Percentiles rank a stretch among this genome's conserved stretches.
These are phyloP conservation scores for Himantopus leucocephalus DNA, from an alignment of 2,113 vertebrate species.

Conservation along the genomic window DNA sequence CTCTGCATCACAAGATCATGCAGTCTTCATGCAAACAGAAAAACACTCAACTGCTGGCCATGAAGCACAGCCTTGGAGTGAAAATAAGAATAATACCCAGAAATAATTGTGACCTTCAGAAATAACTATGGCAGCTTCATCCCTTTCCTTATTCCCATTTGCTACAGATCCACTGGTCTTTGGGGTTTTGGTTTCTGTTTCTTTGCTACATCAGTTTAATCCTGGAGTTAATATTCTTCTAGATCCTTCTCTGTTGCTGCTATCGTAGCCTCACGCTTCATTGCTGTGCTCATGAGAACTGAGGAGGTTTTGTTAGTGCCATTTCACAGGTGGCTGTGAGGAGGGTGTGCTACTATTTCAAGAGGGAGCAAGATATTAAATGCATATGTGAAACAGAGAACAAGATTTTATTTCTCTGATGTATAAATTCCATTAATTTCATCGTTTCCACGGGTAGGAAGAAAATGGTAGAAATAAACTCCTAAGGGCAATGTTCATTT, in stretches of 20 bases:
- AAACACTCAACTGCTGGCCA: not conserved
- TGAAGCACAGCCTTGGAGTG: not conserved
- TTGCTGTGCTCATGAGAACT: not conserved
- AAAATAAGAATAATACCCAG: not conserved
- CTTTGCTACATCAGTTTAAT: not conserved
- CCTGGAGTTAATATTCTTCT: not conserved
- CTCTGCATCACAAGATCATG: not conserved
- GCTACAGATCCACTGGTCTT: not conserved
- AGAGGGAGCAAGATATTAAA: not conserved
- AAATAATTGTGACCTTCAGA: not conserved
- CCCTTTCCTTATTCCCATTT: not conserved
- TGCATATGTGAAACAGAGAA: not conserved
- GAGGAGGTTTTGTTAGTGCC: not conserved
- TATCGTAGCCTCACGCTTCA: fast-evolving
- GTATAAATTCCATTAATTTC: not conserved
- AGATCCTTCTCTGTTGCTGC: not conserved
- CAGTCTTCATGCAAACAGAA: not conserved
- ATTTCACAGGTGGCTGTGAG: not conserved
- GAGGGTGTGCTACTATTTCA: not conserved
- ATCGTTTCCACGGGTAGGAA: not conserved
- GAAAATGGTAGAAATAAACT: not conserved
- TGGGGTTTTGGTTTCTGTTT: not conserved
- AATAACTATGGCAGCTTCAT: not conserved
- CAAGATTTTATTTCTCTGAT: not conserved
- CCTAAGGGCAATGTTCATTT: not conserved